Percentiles rank a stretch among this genome's conserved stretches.
Conservation (phyloP, 2,888 invertebrate species). For the Tenthredo amoena region DNA sequence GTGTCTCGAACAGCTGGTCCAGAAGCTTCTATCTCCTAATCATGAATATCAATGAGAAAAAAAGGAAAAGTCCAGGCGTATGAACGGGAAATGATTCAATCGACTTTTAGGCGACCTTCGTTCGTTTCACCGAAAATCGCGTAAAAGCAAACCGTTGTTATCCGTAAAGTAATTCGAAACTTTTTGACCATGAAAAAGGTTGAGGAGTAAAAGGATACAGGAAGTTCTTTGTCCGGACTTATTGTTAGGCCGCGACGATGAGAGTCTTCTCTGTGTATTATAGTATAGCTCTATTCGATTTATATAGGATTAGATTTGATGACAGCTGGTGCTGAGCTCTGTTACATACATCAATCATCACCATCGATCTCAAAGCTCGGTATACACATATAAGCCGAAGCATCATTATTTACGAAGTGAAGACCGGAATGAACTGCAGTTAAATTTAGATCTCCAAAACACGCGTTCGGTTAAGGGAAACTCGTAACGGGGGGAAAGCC, state of each 20-base stretch:
- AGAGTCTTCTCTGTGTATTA: neutral
- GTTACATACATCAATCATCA: neutral
- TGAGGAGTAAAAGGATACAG: neutral
- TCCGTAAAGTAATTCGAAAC: slow-evolving; percentile 27
- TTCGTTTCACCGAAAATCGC: neutral
- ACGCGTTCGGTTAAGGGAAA: neutral
- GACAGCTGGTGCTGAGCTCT: neutral
- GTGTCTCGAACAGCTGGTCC: neutral
- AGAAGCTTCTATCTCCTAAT: neutral
- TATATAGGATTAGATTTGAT: neutral
- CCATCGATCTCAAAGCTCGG: neutral
- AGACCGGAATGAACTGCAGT: neutral
- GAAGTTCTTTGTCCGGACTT: neutral
- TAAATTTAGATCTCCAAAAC: neutral
- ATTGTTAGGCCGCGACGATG: neutral
- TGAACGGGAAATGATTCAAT: neutral
- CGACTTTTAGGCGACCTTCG: neutral
- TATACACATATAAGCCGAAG: too few relatives aligned
- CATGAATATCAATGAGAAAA: neutral
- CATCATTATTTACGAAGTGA: neutral
- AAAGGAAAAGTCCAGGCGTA: neutral
- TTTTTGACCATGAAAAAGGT: neutral
- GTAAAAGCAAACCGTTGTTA: neutral
- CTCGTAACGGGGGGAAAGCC: neutral
- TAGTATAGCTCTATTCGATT: neutral